Conservation (phyloP, 2,888 invertebrate genomes). For the Mechanitis mazaeus region DNA sequence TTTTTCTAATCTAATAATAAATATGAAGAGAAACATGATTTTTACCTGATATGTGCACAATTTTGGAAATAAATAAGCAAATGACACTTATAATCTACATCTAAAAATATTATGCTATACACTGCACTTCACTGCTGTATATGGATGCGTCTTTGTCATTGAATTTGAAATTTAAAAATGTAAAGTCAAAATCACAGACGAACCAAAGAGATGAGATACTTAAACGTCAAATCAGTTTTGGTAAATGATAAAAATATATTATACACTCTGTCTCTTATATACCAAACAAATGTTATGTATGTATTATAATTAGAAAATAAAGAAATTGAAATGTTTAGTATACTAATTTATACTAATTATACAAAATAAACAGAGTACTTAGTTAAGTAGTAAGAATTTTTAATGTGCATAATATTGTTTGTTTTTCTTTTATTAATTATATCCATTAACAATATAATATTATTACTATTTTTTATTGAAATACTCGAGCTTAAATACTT, state of each 20-base stretch:
- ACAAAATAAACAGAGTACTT: neutral
- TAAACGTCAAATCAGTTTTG: slow-evolving; percentile 3
- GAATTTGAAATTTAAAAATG: slow-evolving; percentile 24
- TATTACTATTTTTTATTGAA: too few species aligned
- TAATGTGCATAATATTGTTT: neutral
- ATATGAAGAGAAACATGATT: slow-evolving; percentile 34
- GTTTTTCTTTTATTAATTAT: neutral
- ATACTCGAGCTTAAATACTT: too few species aligned
- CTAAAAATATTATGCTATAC: slow-evolving; percentile 75
- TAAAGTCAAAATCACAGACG: slow-evolving; percentile 6
- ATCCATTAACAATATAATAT: neutral
- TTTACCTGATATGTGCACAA: slow-evolving; percentile 65
- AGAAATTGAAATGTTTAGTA: too few species aligned
- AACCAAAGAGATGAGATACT: neutral
- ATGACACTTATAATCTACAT: slow-evolving; percentile 75
- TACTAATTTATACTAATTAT: too few species aligned
- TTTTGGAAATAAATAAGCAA: slow-evolving; percentile 54
- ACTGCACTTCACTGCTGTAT: slow-evolving; percentile 38
- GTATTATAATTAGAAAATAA: too few species aligned
- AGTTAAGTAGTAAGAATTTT: neutral
- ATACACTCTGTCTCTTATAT: too few species aligned
- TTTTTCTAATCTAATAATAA: slow-evolving; percentile 26
- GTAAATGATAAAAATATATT: too few species aligned
- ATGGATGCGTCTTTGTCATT: slow-evolving; percentile 39
- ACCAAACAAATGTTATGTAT: too few species aligned